Conservation (phyloP, 2,797 vertebrate species). For the Petrocephalus sullivani region DNA sequence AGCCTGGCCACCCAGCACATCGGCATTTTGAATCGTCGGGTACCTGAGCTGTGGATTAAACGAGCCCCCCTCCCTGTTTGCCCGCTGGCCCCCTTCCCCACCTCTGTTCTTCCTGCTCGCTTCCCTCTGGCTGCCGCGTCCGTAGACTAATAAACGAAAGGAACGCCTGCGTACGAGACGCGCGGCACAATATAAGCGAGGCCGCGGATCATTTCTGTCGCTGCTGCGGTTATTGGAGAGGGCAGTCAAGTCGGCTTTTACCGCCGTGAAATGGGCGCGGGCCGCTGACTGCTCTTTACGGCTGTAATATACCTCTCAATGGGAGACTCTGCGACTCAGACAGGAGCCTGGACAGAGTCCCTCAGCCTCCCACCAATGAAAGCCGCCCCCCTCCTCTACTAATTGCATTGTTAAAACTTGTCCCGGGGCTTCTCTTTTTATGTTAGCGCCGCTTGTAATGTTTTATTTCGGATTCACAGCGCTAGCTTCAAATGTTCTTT, state of each 20-base stretch:
- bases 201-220: neutral
- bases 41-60: neutral
- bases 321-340: neutral
- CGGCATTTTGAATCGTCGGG: neutral
- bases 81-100: neutral
- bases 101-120: neutral
- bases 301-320: neutral
- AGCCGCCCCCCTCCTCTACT: neutral
- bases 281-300: neutral
- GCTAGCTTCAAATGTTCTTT: neutral
- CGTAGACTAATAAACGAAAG: neutral
- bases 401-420: conserved; percentile 10
- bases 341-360: neutral
- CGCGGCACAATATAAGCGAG: neutral
- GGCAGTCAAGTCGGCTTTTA: neutral
- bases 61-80: neutral
- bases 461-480: neutral
- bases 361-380: neutral
- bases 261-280: neutral
- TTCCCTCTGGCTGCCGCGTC: neutral
- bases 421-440: neutral
- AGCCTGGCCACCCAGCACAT: neutral
- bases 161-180: neutral
- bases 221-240: neutral
- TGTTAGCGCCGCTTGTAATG: neutral